Base-by-base conservation (phyloP, 2,797 vertebrate genomes). In the Rhodeus uyekii region DNA sequence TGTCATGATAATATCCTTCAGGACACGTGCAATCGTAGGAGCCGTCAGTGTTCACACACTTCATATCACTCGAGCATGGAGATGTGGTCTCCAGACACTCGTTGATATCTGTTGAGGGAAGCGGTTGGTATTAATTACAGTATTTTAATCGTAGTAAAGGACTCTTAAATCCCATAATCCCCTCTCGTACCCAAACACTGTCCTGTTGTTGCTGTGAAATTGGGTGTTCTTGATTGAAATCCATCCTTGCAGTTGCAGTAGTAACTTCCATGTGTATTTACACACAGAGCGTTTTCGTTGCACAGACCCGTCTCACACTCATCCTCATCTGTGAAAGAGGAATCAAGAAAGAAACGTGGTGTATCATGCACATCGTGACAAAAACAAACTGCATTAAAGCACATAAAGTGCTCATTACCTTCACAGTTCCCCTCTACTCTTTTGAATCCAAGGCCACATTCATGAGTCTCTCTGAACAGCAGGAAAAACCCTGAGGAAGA, bases 71-170 rank as follows among this genome's bases (percentile, higher is more conserved):
- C 1, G 39, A 0, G n/a, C 86, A 87, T 1, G 1, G 0, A 0
- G 0, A 0, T 5, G 2, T 1, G 0, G 2, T 0, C 0, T 36
- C 0, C 0, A 0, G 0, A 61, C 92, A 93, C 86, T 94, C 92
- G 4, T 92, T 91, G 5, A 79, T 0, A 29, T 94, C 92, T 93
- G 81, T 32, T n/a, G 16, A 24, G 46, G 5, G 18, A 22, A 38
- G 7, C 50, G 22, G 63, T 8, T 14, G 6, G 7, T 18, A 65
- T 64, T 76, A 24, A 8, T 27, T 13, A 44, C 0, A 39, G 32
- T 19, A 38, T 46, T 22, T 32, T 6, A 48, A 32, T 58, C n/a
- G 13, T 8, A 16, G n/a, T n/a, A 7, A 8, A 22, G 64, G 29
- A 19, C 1, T 34, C 29, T 34, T 22, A 4, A 50, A 0, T 72